Conservation (phyloP, 1,140 invertebrate species). For the Drosophila novamexicana region DNA sequence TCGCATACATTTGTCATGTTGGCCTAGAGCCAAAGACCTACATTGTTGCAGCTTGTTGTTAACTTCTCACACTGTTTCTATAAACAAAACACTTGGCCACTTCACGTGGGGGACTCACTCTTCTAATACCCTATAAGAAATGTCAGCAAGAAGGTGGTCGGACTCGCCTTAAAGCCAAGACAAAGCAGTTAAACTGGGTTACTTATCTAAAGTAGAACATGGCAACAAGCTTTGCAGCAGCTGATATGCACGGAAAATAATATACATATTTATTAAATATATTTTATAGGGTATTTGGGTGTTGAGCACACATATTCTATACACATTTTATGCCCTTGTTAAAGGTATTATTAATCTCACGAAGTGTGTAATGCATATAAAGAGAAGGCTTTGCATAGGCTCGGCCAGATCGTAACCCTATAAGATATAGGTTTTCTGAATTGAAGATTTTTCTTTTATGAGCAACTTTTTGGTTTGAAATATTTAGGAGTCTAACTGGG, state of each 20-base stretch:
- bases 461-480: too few relatives aligned
- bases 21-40: conserved; percentile 37
- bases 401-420: too few relatives aligned
- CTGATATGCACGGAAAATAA: too few relatives aligned
- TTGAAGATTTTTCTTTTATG: too few relatives aligned
- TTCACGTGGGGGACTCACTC: conserved; percentile 35
- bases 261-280: too few relatives aligned
- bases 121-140: conserved; percentile 11
- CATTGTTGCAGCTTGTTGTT: conserved; percentile 10
- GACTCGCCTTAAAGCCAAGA: not conserved
- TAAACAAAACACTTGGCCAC: conserved; percentile 10
- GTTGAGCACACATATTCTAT: not conserved
- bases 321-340: not conserved
- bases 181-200: not conserved
- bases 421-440: too few relatives aligned
- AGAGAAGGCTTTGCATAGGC: too few relatives aligned
- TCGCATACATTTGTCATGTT: conserved; percentile 21
- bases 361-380: too few relatives aligned
- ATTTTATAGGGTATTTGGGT: conserved; percentile 17
- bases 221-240: too few relatives aligned
- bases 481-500: too few relatives aligned
- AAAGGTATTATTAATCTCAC: too few relatives aligned
- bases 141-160: not conserved
- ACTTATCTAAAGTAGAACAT: not conserved
- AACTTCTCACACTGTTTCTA: conserved; percentile 33